phyloP scores from a whole-genome alignment of 2,113 vertebrate genomes.

The Pimephales promelas region DNA sequence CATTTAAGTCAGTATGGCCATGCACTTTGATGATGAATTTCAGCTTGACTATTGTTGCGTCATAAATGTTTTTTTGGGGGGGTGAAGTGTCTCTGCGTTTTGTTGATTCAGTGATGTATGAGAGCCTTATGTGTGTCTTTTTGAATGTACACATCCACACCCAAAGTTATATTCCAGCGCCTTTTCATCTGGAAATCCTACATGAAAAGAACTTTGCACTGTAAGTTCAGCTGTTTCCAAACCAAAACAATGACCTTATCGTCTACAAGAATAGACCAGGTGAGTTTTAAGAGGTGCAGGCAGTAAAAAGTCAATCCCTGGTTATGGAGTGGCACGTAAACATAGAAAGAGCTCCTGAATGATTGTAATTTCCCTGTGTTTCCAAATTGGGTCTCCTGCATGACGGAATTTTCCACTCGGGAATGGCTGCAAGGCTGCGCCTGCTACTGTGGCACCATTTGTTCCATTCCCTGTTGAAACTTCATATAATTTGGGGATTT shows the following conservation, averaged over 20 bases:
- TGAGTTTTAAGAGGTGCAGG: slow-evolving; percentile 14
- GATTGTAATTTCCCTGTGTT: slow-evolving; percentile 1
- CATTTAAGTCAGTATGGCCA: slow-evolving; percentile 64
- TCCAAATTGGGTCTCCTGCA: slow-evolving; percentile 2
- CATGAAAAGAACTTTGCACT: slow-evolving; percentile 8
- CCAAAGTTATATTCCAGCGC: slow-evolving; percentile 31
- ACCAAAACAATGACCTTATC: slow-evolving; percentile 14
- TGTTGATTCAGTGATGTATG: slow-evolving; percentile 47
- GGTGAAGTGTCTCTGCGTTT: neutral
- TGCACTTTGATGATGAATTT: slow-evolving; percentile 61
- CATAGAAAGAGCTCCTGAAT: neutral
- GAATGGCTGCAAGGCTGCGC: slow-evolving; percentile 12
- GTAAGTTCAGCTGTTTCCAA: slow-evolving; percentile 4
- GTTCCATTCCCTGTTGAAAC: neutral
- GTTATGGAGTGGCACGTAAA: neutral
- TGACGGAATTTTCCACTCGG: slow-evolving; percentile 37
- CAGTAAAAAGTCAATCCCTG: slow-evolving; percentile 17
- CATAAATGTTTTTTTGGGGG: slow-evolving; percentile 45
- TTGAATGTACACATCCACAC: slow-evolving; percentile 24
- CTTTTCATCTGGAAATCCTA: slow-evolving; percentile 22
- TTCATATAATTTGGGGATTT: neutral
- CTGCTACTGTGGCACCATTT: slow-evolving; percentile 22
- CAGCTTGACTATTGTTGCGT: slow-evolving; percentile 56
- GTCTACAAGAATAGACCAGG: slow-evolving; percentile 30
- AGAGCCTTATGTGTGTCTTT: slow-evolving; percentile 22